Conservation (phyloP, 1,140 invertebrate genomes). For the Leptopilina boulardi region DNA sequence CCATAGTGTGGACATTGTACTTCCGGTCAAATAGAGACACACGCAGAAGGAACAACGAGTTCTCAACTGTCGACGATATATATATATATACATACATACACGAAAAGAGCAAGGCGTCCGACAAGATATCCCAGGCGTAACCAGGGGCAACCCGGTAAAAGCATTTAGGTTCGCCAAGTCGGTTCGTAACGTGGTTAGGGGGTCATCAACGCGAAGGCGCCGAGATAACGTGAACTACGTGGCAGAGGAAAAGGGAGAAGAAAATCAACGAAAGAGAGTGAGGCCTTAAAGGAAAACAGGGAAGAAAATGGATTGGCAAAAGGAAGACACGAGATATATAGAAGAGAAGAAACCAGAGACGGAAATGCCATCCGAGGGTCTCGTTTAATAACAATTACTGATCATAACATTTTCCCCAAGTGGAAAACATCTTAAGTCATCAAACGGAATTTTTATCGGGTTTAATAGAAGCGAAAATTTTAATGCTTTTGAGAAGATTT, state of each 20-base stretch:
- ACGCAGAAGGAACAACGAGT: slow-evolving; percentile 47
- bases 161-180: slow-evolving; percentile 60
- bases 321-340: neutral
- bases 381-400: slow-evolving; percentile 30
- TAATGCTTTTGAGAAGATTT: neutral
- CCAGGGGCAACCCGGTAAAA: slow-evolving; percentile 61
- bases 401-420: slow-evolving; percentile 1
- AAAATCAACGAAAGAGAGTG: slow-evolving; percentile 41
- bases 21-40: slow-evolving; percentile 51
- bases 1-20: neutral
- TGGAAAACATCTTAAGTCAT: slow-evolving; percentile 24
- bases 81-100: neutral
- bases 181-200: slow-evolving; percentile 62
- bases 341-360: slow-evolving; percentile 15
- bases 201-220: slow-evolving; percentile 61
- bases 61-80: slow-evolving; percentile 31
- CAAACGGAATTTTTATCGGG: neutral
- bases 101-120: slow-evolving; percentile 42
- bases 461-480: slow-evolving; percentile 1
- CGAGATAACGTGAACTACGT: slow-evolving; percentile 58
- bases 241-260: slow-evolving; percentile 14
- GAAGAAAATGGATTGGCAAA: slow-evolving; percentile 35
- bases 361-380: neutral
- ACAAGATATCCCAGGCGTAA: slow-evolving; percentile 54
- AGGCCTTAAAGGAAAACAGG: slow-evolving; percentile 35